Base-by-base conservation (phyloP, 2,113 vertebrate genomes). In the Opisthocomus hoazin region DNA sequence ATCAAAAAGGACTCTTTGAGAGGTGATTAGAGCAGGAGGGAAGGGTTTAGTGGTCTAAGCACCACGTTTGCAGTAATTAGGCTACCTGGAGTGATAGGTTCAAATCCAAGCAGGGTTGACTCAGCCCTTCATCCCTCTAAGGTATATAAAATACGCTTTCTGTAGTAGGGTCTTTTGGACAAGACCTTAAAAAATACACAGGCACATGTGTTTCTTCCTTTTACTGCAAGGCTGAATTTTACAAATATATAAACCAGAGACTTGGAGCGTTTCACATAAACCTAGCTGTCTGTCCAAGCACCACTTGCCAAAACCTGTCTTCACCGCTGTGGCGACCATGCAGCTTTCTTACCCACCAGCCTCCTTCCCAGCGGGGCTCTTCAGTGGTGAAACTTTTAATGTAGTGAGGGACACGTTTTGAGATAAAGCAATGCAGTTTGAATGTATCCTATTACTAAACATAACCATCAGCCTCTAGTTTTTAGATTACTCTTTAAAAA, bases 11-110 rank as follows among this genome's bases (percentile, higher is more conserved):
- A 39, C 66, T 90, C 68, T 96, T 96, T 94, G 87, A 91, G 89
- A 94, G 95, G 69, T 94, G 96, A 96, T 97, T 97, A 96, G 97
- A 96, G 50, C 91, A 68, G 84, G 85, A 94, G 88, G 48, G 63
- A 87, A 90, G 46, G 75, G 70, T 91, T 95, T 90, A 80, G 70
- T 80, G 64, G 75, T 73, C 66, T 68, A 87, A 92, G 50, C 15
- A 0, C 46, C 94, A 80, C 68, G 69, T 96, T 95, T 95, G 66
- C 84, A 93, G 73, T 96, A 83, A 88, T 97, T 97, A 96, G 93
- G 89, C 69, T 93, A 58, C 93, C 95, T 84, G 84, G 84, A 89
- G 91, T 68, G 87, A 73, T 10, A 68, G 70, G 96, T 94, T 97
- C 91, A 96, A 89, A 89, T 96, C 81, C 68, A 74, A 90, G 77